Percentiles rank a stretch among this genome's conserved stretches.
These are phyloP conservation scores for Dendrocincla fuliginosa DNA, from an alignment of 2,797 vertebrate genomes.

Conservation along the genomic window DNA sequence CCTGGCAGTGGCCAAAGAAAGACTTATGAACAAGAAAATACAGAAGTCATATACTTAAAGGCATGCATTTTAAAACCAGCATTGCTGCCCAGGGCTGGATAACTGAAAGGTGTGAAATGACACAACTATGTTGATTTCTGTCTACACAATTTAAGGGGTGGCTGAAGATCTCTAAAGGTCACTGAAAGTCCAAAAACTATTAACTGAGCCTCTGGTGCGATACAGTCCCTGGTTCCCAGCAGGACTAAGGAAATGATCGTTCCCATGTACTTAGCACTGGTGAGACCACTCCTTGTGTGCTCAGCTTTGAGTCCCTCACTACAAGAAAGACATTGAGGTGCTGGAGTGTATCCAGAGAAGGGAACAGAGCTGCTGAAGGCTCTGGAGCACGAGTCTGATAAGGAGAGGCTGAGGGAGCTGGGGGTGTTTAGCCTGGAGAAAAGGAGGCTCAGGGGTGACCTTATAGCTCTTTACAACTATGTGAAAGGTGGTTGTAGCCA, in stretches of 20 bases:
- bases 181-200: neutral
- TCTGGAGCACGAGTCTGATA: neutral
- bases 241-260: neutral
- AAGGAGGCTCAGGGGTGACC: too few species aligned
- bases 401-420: neutral
- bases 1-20: neutral
- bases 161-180: neutral
- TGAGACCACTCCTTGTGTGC: neutral
- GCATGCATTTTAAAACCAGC: neutral
- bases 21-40: neutral
- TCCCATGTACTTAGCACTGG: fast-evolving
- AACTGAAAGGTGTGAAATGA: neutral
- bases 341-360: neutral
- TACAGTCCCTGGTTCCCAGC: neutral
- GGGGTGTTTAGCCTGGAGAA: fast-evolving
- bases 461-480: neutral
- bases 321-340: neutral
- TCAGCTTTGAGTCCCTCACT: neutral
- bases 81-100: neutral
- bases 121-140: neutral
- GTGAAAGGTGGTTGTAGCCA: neutral
- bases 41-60: fast-evolving
- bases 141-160: neutral
- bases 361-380: fast-evolving
- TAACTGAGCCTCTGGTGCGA: neutral